phyloP scores from a whole-genome alignment of 2,797 vertebrate species.

The Hoplostethus atlanticus region DNA sequence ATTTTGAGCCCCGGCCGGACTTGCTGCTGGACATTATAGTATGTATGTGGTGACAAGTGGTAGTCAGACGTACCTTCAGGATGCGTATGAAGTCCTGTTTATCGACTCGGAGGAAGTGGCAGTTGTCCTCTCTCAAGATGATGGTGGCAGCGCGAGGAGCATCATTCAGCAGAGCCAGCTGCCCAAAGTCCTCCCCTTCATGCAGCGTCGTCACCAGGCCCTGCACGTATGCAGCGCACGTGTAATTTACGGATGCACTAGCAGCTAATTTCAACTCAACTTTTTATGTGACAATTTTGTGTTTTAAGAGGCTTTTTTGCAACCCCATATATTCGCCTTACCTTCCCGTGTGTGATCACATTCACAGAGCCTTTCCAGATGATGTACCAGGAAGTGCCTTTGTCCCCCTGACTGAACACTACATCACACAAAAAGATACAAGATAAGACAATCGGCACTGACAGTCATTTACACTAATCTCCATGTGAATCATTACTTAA shows the following conservation, averaged over 20 bases:
- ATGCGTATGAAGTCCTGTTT: constrained; percentile 97
- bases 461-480: constrained; percentile 7
- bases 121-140: constrained; percentile 93
- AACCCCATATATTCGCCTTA: constrained; percentile 49
- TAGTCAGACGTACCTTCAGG: constrained; percentile 87
- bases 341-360: constrained; percentile 97
- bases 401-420: constrained; percentile 99
- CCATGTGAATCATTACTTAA: constrained; percentile 16
- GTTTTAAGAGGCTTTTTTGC: background rate
- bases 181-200: constrained; percentile 96
- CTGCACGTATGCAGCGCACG: constrained; percentile 65
- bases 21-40: background rate
- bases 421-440: constrained; percentile 13
- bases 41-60: background rate
- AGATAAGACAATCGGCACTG: constrained; percentile 11
- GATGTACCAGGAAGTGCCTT: constrained; percentile 98
- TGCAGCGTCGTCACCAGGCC: constrained; percentile 94
- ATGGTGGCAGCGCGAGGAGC: constrained; percentile 95
- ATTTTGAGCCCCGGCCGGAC: background rate
- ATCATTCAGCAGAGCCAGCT: constrained; percentile 94
- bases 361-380: constrained; percentile 99
- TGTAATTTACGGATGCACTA: background rate
- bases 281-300: background rate
- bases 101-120: constrained; percentile 95
- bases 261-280: background rate